Evolutionary conservation across 37 sponge, comb jelly and placozoan genomes (phyloP), one percentile per base, ranked within the genome.

Genomic region (Haliclona indistincta): DNA sequence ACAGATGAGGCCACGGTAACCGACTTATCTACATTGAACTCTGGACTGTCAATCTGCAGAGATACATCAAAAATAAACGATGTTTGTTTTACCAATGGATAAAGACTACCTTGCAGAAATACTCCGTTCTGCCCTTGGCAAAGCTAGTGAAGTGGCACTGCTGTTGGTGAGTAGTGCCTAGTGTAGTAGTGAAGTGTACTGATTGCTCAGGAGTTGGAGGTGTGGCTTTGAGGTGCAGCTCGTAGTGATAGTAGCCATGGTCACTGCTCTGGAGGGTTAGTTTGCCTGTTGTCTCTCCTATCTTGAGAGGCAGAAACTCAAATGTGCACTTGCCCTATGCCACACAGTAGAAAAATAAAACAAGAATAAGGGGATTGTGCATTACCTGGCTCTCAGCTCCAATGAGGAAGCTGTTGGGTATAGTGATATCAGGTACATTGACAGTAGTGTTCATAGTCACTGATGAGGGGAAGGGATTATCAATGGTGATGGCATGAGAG

Each of bases 271-370:
- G 84, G 15, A 98, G 76, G 23, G 77, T 76, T 13, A 98, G 76
- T 71, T 83, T 89, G 25, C 88, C 96, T 0, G 55, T 55, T 5
- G 83, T 77, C 56, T 93, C 92, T 0, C 94, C 99, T 33, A 82
- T 84, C 52, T 90, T 95, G 53, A 95, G 90, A 1, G 99, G 99
- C 28, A 98, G 82, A 82, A 82, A 98, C 82, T 95, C 96, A 83
- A 98, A 95, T 43, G 80, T 96, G 54, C 92, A 95, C 26, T 72
- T 68, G 34, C 96, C 96, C 89, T 89, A 49, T n/a, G n/a, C n/a
- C n/a, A n/a, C n/a, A n/a, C n/a, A 20, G 19, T 52, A 28, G 45
- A 53, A 37, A 71, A n/a, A 8, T 15, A 68, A 28, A 29, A 71
- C 64, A 75, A 5, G 34, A 68, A 33, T 33, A 34, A 38, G 15